Base-by-base conservation (phyloP, 1,140 invertebrate genomes). In the Eciton burchellii region DNA sequence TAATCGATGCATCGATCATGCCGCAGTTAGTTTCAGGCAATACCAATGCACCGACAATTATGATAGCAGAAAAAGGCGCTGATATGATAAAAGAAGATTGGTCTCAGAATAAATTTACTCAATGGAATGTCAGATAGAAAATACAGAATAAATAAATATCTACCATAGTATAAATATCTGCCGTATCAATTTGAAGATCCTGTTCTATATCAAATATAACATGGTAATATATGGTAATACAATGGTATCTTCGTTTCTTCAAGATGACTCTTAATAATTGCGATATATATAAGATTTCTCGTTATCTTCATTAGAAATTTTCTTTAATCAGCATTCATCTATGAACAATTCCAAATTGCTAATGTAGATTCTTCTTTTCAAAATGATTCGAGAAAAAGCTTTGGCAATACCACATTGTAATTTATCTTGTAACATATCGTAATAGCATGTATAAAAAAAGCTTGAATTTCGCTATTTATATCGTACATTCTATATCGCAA, bases 121-220 rank as follows among this genome's bases (percentile, higher is more conserved):
- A 35, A 90, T 87, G 21, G 91, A 91, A 65, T 60, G 0, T 95
- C 93, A 16, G 93, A n/a, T n/a, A n/a, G n/a, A n/a, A n/a, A n/a
- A n/a, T n/a, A n/a, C n/a, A n/a, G n/a, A n/a, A n/a, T n/a, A n/a
- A n/a, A n/a, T n/a, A n/a, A n/a, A n/a, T n/a, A n/a, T n/a, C n/a
- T n/a, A n/a, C n/a, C n/a, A n/a, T n/a, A n/a, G n/a, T n/a, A n/a
- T n/a, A n/a, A n/a, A n/a, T n/a, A n/a, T n/a, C n/a, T n/a, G n/a
- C n/a, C n/a, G n/a, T n/a, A n/a, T n/a, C n/a, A n/a, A n/a, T n/a
- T 91, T 97, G 97, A 5, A 98, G 93, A 93, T 98, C 98, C 77
- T 95, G 90, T 0, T 97, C 98, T 0, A 98, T 97, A 0, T 96
- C 97, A 0, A 97, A 96, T 43, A n/a, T n/a, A n/a, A 96, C 91